Conservation (phyloP, 2,888 invertebrate species). For the Alcis repandata region DNA sequence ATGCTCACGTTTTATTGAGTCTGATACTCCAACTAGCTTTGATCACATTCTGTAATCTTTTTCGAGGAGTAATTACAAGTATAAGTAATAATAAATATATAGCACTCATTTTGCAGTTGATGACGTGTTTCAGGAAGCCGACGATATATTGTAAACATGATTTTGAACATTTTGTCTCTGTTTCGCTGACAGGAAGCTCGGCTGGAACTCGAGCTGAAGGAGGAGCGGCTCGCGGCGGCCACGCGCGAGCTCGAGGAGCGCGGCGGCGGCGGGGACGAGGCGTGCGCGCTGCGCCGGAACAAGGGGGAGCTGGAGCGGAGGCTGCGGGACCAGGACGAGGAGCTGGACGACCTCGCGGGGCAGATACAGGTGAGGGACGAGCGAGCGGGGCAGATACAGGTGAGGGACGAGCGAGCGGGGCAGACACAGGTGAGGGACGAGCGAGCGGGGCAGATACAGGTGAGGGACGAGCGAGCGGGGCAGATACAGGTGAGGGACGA, state of each 20-base stretch:
- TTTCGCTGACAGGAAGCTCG: conserved; percentile 89
- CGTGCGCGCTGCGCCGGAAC: conserved; percentile 92
- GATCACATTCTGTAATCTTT: too few relatives aligned
- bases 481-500: background rate
- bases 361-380: conserved; percentile 88
- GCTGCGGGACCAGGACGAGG: conserved; percentile 96
- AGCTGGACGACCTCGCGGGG: conserved; percentile 97
- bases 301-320: conserved; percentile 96
- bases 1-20: too few relatives aligned
- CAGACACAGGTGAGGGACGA: too few relatives aligned
- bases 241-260: conserved; percentile 95
- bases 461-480: conserved; percentile 38
- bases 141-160: too few relatives aligned
- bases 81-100: too few relatives aligned
- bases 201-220: conserved; percentile 95
- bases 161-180: background rate
- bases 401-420: background rate
- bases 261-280: conserved; percentile 94
- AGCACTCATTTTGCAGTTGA: too few relatives aligned
- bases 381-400: background rate
- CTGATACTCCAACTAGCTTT: too few relatives aligned
- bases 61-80: too few relatives aligned
- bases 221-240: conserved; percentile 93
- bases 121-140: too few relatives aligned
- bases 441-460: conserved; percentile 93